A percentile compares a stretch with the other conserved stretches of the same genome.
Conservation (phyloP, 2,113 vertebrate species). For the Pogonocichla stellata region DNA sequence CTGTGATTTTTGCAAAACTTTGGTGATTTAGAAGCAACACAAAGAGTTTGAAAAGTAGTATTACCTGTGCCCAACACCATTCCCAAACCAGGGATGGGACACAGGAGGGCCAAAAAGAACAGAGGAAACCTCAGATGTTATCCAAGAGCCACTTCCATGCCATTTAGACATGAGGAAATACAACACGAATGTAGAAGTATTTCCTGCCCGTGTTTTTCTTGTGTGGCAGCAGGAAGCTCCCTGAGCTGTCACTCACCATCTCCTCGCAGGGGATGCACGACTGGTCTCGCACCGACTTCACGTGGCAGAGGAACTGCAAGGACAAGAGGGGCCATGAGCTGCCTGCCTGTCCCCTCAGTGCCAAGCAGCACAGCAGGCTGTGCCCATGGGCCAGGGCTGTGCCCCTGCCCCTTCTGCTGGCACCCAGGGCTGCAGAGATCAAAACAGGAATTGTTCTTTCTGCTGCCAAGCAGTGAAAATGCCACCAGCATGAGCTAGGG, state of each 20-base stretch:
- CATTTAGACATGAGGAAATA: neutral
- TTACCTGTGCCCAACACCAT: neutral
- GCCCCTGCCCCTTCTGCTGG: too few species aligned
- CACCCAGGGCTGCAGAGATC: neutral
- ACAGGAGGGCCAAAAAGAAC: neutral
- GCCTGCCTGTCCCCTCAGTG: accelerated
- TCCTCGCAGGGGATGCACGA: conserved; percentile 87
- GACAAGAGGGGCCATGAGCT: neutral
- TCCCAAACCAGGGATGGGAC: neutral
- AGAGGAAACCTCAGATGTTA: neutral
- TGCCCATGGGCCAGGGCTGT: too few species aligned
- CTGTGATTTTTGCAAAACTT: neutral
- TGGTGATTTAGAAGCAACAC: neutral
- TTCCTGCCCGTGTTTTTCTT: neutral
- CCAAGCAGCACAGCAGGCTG: neutral
- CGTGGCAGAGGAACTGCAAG: conserved; percentile 85
- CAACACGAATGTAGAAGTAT: neutral
- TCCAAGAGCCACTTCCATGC: neutral
- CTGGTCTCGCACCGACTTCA: conserved; percentile 82
- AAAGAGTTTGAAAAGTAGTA: neutral
- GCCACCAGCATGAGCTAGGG: neutral
- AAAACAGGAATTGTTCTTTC: neutral
- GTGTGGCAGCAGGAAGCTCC: neutral
- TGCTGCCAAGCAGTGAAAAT: neutral
- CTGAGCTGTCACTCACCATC: conserved; percentile 72